Percentiles rank a stretch among this genome's conserved stretches.
These are phyloP conservation scores for Hirtodrosophila cameraria DNA, from an alignment of 2,888 invertebrate genomes.

Conservation along the genomic window DNA sequence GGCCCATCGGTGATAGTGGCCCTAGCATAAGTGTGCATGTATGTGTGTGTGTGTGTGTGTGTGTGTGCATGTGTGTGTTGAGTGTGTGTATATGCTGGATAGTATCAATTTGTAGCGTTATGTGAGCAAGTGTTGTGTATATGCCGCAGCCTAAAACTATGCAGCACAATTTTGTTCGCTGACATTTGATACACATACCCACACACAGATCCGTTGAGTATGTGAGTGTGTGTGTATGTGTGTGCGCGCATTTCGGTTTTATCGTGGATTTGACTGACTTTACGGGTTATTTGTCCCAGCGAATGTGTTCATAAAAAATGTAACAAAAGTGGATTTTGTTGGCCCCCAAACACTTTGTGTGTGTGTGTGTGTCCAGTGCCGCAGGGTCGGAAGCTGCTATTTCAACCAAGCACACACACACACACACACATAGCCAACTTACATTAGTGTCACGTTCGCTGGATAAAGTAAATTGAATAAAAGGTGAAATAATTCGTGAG, in stretches of 20 bases:
- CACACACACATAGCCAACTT: slow-evolving; percentile 9
- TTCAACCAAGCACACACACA: slow-evolving; percentile 30
- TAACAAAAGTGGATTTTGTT: slow-evolving; percentile 64
- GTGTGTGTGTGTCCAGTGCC: slow-evolving; percentile 4
- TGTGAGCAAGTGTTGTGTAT: slow-evolving; percentile 38
- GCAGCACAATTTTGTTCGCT: slow-evolving; percentile 57
- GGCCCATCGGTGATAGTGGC: slow-evolving; percentile 60
- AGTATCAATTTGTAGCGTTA: slow-evolving; percentile 36
- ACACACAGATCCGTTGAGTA: slow-evolving; percentile 20
- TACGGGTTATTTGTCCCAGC: slow-evolving; percentile 70
- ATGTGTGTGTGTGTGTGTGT: slow-evolving; percentile 24
- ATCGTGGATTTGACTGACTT: slow-evolving; percentile 68
- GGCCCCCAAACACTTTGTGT: slow-evolving; percentile 37
- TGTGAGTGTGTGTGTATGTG: slow-evolving; percentile 19
- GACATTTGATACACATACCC: slow-evolving; percentile 51
- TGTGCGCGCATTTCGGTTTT: slow-evolving; percentile 50
- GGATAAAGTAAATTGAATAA: slow-evolving; percentile 70
- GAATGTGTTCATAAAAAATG: slow-evolving; percentile 73
- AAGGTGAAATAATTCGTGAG: slow-evolving; percentile 68
- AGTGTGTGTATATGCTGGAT: slow-evolving; percentile 18
- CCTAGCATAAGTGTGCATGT: slow-evolving; percentile 36
- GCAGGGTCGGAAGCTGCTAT: slow-evolving; percentile 46
- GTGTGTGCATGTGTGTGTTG: slow-evolving; percentile 34
- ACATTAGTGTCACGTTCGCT: slow-evolving; percentile 47
- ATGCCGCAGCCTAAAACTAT: slow-evolving; percentile 66